phyloP scores from a whole-genome alignment of 2,113 vertebrate genomes.

The Zosterops lateralis region DNA sequence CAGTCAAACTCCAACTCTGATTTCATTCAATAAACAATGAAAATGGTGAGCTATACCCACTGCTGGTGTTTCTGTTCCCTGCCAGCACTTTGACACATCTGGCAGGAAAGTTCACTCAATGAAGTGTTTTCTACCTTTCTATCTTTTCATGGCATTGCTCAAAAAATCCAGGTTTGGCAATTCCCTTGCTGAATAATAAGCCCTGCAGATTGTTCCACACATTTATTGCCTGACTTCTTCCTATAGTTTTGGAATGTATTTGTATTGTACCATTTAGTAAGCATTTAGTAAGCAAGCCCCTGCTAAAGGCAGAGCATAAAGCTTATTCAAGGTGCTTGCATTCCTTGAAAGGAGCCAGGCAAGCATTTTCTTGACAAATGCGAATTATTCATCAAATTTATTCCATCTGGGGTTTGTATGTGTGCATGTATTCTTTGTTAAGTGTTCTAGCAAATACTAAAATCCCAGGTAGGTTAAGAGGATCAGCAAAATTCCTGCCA shows the following conservation, averaged over 20 bases:
- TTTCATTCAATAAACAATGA: neutral
- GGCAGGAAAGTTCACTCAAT: neutral
- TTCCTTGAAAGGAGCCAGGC: neutral
- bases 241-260: neutral
- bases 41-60: neutral
- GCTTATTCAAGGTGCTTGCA: neutral
- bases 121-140: neutral
- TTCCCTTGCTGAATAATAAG: neutral
- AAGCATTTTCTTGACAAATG: neutral
- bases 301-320: neutral
- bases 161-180: neutral
- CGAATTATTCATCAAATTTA: neutral
- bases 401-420: neutral
- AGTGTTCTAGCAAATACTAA: neutral
- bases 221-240: neutral
- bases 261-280: neutral
- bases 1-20: neutral
- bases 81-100: slow-evolving; percentile 76
- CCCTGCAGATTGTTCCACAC: neutral
- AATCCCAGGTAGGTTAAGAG: neutral
- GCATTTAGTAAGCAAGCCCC: neutral
- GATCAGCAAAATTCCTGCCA: neutral
- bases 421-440: neutral
- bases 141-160: neutral
- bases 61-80: neutral